A percentile compares a stretch with the other conserved stretches of the same genome.
Conservation (phyloP, 1,140 invertebrate genomes). For the Dinoponera quadriceps region DNA sequence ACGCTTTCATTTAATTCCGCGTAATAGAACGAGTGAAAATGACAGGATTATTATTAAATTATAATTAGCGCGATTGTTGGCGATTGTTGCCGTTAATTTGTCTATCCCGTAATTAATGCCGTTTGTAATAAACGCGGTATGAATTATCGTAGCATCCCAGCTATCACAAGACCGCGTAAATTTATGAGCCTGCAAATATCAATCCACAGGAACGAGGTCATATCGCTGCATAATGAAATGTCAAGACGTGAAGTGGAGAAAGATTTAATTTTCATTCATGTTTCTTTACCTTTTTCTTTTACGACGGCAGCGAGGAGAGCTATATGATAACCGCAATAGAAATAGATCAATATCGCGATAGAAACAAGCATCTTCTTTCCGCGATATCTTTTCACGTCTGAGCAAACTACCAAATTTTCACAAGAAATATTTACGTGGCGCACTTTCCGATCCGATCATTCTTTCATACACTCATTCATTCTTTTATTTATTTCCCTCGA, state of each 20-base stretch:
- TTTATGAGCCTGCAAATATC: conserved; percentile 21
- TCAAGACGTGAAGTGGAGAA: not conserved
- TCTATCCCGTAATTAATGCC: conserved; percentile 53
- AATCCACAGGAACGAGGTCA: not conserved
- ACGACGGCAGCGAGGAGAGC: no score
- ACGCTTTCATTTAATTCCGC: conserved; percentile 47
- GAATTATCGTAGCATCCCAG: conserved; percentile 14
- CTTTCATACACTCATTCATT: not conserved
- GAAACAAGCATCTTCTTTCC: no score
- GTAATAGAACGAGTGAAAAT: conserved; percentile 35
- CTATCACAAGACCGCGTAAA: not conserved
- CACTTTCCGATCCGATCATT: no score
- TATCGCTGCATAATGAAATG: not conserved
- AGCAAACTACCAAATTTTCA: no score
- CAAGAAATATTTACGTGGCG: no score
- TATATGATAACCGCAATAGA: no score
- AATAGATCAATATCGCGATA: no score
- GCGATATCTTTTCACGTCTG: no score
- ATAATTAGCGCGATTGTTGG: conserved; percentile 23
- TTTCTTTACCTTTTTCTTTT: no score
- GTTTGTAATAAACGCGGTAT: conserved; percentile 29
- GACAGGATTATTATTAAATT: conserved; percentile 45
- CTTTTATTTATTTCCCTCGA: not conserved
- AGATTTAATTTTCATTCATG: no score
- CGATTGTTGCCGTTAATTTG: conserved; percentile 29